phyloP scores from a whole-genome alignment of 2,113 vertebrate genomes.

The Psittacara wagleri region DNA sequence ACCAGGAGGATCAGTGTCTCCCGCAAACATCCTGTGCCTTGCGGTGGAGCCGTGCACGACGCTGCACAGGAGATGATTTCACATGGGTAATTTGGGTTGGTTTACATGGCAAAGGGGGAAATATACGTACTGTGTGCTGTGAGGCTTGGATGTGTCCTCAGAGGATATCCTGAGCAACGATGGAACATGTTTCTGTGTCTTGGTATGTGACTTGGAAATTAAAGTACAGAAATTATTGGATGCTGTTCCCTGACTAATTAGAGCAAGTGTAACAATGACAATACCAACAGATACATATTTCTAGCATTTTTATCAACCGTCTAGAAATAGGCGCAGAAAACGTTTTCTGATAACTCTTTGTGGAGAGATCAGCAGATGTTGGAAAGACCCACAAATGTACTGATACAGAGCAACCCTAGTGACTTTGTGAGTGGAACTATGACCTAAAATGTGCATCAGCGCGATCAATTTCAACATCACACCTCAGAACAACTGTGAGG shows the following conservation, averaged over 20 bases:
- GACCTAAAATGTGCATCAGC: neutral
- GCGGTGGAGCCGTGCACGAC: fast-evolving
- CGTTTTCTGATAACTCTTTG: neutral
- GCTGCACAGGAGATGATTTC: neutral
- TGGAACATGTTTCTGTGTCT: neutral
- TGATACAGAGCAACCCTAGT: neutral
- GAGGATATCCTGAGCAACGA: neutral
- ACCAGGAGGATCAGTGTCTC: neutral
- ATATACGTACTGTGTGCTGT: neutral
- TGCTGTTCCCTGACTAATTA: neutral
- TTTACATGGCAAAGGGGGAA: neutral
- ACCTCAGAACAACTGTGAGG: neutral
- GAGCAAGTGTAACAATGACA: neutral
- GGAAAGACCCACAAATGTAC: neutral
- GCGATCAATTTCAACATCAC: neutral
- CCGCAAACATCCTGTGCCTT: neutral
- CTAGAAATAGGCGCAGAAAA: neutral
- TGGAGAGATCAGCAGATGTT: neutral
- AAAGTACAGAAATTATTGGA: neutral
- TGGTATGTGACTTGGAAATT: neutral
- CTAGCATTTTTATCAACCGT: neutral
- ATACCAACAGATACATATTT: neutral
- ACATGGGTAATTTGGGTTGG: neutral
- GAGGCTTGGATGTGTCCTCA: neutral
- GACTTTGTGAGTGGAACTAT: fast-evolving